These are phyloP conservation scores for Emys orbicularis DNA, from an alignment of 2,797 vertebrate species.

Conservation along the genomic window DNA sequence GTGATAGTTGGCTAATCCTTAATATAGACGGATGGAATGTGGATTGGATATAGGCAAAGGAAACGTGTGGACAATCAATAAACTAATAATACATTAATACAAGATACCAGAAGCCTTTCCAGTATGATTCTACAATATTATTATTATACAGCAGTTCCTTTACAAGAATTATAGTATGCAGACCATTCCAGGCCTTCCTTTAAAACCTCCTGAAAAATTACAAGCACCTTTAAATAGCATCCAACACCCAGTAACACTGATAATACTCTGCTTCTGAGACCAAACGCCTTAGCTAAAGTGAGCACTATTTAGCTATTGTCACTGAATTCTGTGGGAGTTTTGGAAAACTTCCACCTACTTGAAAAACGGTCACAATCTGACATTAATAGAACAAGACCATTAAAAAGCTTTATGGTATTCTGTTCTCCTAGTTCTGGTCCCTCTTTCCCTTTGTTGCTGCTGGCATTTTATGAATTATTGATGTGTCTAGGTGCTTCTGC, in stretches of 20 bases:
- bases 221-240: neutral
- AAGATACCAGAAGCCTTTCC: neutral
- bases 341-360: conserved; percentile 72
- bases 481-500: conserved; percentile 85
- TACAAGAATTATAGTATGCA: fast-evolving
- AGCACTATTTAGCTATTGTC: conserved; percentile 41
- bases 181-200: neutral
- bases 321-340: conserved; percentile 39
- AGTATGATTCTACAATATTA: fast-evolving
- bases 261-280: neutral
- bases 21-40: fast-evolving
- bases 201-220: neutral
- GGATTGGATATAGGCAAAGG: neutral
- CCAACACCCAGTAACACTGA: neutral
- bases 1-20: neutral
- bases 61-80: neutral
- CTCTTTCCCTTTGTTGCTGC: conserved; percentile 92
- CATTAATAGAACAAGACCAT: conserved; percentile 91
- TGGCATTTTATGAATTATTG: conserved; percentile 94
- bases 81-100: neutral
- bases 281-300: neutral
- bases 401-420: conserved; percentile 89
- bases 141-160: neutral
- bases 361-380: conserved; percentile 84
- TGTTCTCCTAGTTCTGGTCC: conserved; percentile 85